Evolutionary conservation across 2,888 invertebrate species (phyloP), one percentile per base, ranked within the genome.

Genomic region (Euzophera pinguis): DNA sequence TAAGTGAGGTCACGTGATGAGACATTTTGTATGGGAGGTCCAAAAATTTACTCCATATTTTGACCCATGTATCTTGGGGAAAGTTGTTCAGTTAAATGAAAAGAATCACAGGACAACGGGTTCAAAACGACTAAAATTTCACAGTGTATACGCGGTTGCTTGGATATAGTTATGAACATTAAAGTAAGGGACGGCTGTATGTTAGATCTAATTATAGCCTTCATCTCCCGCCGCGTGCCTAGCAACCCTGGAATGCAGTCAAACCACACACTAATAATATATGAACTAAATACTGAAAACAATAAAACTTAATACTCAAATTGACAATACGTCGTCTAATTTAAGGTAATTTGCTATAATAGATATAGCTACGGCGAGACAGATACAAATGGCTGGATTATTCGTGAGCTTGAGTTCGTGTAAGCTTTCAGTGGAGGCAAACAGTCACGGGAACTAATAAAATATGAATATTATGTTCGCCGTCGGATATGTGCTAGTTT

Each of bases 151-250:
- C n/a, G n/a, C n/a, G n/a, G n/a, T n/a, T n/a, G n/a, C n/a, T n/a
- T n/a, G n/a, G n/a, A n/a, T n/a, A n/a, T n/a, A n/a, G n/a, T n/a
- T n/a, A n/a, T n/a, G n/a, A n/a, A n/a, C n/a, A n/a, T n/a, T n/a
- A n/a, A n/a, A n/a, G n/a, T n/a, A n/a, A n/a, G n/a, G n/a, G n/a
- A n/a, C n/a, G n/a, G n/a, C n/a, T n/a, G n/a, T n/a, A 68, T 71
- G 64, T 69, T 62, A 63, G 67, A 68, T 80, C 84, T 87, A 87
- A 87, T 85, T 81, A 81, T 87, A 85, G 63, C 54, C 66, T 68
- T 57, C 64, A 63, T 67, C 65, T 64, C 74, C 64, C 66, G 78
- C 73, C 77, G 81, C 84, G 64, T 81, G 75, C 81, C 76, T 78
- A 70, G 71, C 81, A 66, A 77, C 71, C 79, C 78, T 66, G 69